Base-by-base conservation (phyloP, 2,888 invertebrate species). In the Drosophila quinaria region DNA sequence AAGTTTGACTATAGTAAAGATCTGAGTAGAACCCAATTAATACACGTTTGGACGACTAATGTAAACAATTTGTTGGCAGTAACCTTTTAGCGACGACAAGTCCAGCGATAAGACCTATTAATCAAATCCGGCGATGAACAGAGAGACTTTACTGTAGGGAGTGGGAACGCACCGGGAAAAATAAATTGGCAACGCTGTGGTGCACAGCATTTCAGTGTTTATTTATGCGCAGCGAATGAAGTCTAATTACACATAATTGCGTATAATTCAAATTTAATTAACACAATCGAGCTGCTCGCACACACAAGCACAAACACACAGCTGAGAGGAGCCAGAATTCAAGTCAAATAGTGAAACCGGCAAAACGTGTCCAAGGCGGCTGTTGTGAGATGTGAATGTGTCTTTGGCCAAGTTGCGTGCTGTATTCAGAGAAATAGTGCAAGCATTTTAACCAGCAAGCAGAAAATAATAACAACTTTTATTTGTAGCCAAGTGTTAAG, bases 201-300 rank as follows among this genome's bases (percentile, higher is more conserved):
- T 66, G 71, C 70, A 70, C 66, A 67, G 72, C 79, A 73, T 78
- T 65, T 50, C 69, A 42, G 79, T 70, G 51, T 59, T 74, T 69
- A 74, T 58, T 74, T 74, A 69, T 74, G 74, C 75, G 70, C 75
- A 69, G 59, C 69, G 60, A 63, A 52, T 59, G 47, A 64, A 74
- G 67, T 70, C 71, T 85, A 85, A 89, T 85, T 89, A 81, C 70
- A 87, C 75, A 78, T 81, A 85, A 85, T 85, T 87, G 73, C 74
- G 70, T 60, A 70, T 80, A 85, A 89, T 85, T 85, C 80, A 89
- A 81, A 78, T 81, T 86, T 85, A 85, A 89, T 87, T 89, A 85
- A 85, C 80, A 87, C 87, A 85, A 82, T 89, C 81, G 81, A 87
- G 69, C 52, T 73, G 87, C 61, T 49, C 65, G 51, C 67, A 47